A percentile compares a stretch with the other conserved stretches of the same genome.
Conservation (phyloP, 1,140 invertebrate species). For the Drosophila miranda region DNA sequence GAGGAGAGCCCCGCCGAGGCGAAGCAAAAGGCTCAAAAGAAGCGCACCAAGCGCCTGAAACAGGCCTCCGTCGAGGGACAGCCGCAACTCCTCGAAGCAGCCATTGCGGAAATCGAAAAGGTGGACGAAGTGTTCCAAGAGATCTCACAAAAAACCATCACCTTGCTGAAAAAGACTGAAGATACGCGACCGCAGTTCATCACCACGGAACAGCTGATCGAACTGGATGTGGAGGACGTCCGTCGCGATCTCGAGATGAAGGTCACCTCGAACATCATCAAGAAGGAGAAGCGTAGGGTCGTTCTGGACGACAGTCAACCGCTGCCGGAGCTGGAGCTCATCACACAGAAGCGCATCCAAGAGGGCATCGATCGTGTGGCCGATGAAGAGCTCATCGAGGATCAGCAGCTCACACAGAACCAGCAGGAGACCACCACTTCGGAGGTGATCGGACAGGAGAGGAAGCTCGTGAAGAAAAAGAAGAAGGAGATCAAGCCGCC, state of each 20-base stretch:
- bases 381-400: conserved; percentile 83
- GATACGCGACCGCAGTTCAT: conserved; percentile 75
- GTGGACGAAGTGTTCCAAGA: conserved; percentile 77
- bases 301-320: conserved; percentile 83
- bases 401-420: conserved; percentile 76
- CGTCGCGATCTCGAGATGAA: conserved; percentile 83
- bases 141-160: conserved; percentile 81
- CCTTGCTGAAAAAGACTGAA: conserved; percentile 76
- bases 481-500: conserved; percentile 86
- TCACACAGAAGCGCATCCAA: conserved; percentile 82
- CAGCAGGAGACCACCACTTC: conserved; percentile 82
- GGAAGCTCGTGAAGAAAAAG: conserved; percentile 83
- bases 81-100: conserved; percentile 70
- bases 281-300: conserved; percentile 76
- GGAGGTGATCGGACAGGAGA: conserved; percentile 74
- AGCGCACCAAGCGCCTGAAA: conserved; percentile 76
- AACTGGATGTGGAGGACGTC: conserved; percentile 82
- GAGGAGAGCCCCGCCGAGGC: conserved; percentile 56
- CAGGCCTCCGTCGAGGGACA: conserved; percentile 72
- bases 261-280: conserved; percentile 83
- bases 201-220: conserved; percentile 79
- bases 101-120: conserved; percentile 72
- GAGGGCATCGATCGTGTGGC: conserved; percentile 83
- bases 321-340: conserved; percentile 84
- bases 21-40: conserved; percentile 79